Conservation (phyloP, 2,888 invertebrate genomes). For the Cephus pygmeus region DNA sequence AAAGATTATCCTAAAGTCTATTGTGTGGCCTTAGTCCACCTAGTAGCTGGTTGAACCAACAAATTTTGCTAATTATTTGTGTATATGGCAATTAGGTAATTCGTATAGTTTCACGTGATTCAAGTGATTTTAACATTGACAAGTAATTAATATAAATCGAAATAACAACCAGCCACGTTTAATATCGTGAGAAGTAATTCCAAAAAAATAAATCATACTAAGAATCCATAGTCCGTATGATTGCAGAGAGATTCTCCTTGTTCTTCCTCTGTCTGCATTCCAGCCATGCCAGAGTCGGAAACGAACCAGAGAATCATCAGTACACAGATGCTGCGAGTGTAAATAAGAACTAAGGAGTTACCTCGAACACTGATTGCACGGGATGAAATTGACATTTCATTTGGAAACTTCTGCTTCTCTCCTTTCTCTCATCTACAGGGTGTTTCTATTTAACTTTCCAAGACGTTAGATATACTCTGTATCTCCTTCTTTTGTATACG, state of each 20-base stretch:
- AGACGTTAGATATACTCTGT: not conserved
- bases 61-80: not conserved
- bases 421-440: not conserved
- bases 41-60: not conserved
- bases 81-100: not conserved
- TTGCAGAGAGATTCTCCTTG: too few relatives aligned
- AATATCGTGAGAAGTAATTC: not conserved
- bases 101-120: not conserved
- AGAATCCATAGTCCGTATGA: not conserved
- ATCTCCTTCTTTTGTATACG: not conserved
- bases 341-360: not conserved
- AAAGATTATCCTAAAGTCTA: not conserved
- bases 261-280: not conserved
- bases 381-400: constrained; percentile 44
- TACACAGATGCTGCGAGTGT: not conserved
- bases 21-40: not conserved
- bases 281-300: not conserved
- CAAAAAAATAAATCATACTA: not conserved
- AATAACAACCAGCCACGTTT: not conserved
- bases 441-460: not conserved
- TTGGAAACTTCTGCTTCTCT: constrained; percentile 35
- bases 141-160: not conserved
- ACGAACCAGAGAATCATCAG: not conserved
- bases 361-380: constrained; percentile 32
- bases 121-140: not conserved